Base-by-base conservation (phyloP, 2,797 vertebrate genomes). In the Eleutherodactylus coqui region DNA sequence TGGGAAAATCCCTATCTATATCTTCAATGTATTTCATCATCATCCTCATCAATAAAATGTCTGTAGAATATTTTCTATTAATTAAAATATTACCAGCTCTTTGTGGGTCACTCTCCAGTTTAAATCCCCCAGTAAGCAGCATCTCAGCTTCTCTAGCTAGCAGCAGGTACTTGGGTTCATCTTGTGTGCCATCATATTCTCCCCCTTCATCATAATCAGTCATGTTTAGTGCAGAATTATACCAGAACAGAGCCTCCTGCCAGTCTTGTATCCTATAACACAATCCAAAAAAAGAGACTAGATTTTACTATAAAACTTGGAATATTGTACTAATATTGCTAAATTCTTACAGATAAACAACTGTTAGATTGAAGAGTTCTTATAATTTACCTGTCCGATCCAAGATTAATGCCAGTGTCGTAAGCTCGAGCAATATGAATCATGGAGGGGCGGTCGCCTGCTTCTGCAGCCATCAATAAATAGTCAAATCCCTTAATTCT, bases 391-490 rank as follows among this genome's bases (percentile, higher is more conserved):
- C 97, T 97, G 91, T 97, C 94, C 76, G 94, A 91, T 49, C 96
- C 91, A 82, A 99, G 96, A 89, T 94, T 96, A 69, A 92, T 55
- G 21, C 97, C 97, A 0, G 92, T 94, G 88, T 99, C 97, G 34
- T 96, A 98, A 13, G 97, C 96, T 94, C 95, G 94, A 84, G 97
- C 98, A 88, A 98, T 95, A 0, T 95, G 90, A 89, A 99, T 97
- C 98, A 99, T 99, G 70, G 96, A 96, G 38, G 95, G 95, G 8
- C 98, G 92, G 90, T 99, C 97, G 0, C 98, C 97, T 9, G 98
- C 97, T 89, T 97, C 96, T 1, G 98, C 97, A 0, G 96, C 97
- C 93, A 94, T 96, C 88, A 97, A 89, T 73, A 99, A 93, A 88
- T 96, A 96, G 88, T 94, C 91, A 86, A 99, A 99, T 45, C 98